phyloP scores from a whole-genome alignment of 2,888 invertebrate species.

The Idaea straminata region DNA sequence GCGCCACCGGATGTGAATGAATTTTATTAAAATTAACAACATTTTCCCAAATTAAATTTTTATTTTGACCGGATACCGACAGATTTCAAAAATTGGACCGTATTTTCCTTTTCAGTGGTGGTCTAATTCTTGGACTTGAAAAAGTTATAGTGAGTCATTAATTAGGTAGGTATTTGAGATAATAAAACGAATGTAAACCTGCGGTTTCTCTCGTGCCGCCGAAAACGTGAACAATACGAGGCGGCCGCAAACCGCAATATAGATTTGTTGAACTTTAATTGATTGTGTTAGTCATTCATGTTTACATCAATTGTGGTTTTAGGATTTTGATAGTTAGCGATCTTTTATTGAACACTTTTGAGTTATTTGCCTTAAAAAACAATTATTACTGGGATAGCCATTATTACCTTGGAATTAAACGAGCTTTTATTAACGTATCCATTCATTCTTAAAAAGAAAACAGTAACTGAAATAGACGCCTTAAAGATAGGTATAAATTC shows the following conservation, averaged over 20 bases:
- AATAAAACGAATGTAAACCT: constrained; percentile 12
- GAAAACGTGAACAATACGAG: constrained; percentile 10
- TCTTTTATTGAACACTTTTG: neutral
- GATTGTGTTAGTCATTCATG: neutral
- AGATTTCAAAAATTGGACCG: neutral
- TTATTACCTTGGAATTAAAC: too few relatives aligned
- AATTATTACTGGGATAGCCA: too few relatives aligned
- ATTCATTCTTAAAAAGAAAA: too few relatives aligned
- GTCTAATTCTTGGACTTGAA: neutral
- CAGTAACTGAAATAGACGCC: too few relatives aligned
- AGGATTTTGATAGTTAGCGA: neutral
- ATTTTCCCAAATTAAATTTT: constrained; percentile 2
- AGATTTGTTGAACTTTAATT: neutral
- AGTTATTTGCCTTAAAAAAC: too few relatives aligned
- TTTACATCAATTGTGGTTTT: neutral
- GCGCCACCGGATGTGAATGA: neutral
- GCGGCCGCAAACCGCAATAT: neutral
- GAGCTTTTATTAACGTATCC: too few relatives aligned
- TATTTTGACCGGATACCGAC: neutral
- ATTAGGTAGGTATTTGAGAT: constrained; percentile 11
- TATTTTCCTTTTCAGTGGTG: neutral
- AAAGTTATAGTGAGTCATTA: constrained; percentile 9
- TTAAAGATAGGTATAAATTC: too few relatives aligned
- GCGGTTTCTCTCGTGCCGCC: constrained; percentile 7
- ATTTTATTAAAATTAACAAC: constrained; percentile 2